Base-by-base conservation (phyloP, 2,113 vertebrate genomes). In the Macaca nemestrina region DNA sequence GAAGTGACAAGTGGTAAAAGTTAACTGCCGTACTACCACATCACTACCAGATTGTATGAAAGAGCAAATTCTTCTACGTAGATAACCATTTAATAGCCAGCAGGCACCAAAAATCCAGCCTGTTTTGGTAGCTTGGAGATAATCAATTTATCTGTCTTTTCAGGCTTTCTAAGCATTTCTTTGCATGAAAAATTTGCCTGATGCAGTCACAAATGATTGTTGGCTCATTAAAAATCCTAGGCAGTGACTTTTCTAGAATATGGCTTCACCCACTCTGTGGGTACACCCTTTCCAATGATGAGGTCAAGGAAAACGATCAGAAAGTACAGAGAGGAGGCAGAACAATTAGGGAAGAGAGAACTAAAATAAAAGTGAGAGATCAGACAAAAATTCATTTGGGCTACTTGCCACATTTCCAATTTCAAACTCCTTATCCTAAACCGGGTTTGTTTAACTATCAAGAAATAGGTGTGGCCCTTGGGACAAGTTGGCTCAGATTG, bases 401-500 rank as follows among this genome's bases (percentile, higher is more conserved):
- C 59, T 32, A 23, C 12, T 64, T 91, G 59, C 27, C 92, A 79
- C 18, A 32, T 64, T 57, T 79, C 61, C 61, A 40, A 18, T 76
- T 76, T 48, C 61, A 40, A 30, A 83, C 30, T 61, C 45, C 52
- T 88, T 70, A 78, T 88, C 59, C 84, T 83, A 50, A 84, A 43
- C 38, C 73, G 61, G 43, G 18, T 84, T 55, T 59, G 70, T 23
- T 79, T 61, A 84, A 27, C 32, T 48, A 67, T 64, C 45, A 72
- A 93, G 90, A 90, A 95, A 78, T 70, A 86, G 40, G 23, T 88
- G 61, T 94, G 30, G 35, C 67, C 67, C 40, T 82, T 81, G 40
- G 81, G 61, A 48, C 11, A 52, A 13, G 16, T 92, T 91, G 70
- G n/a, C 13, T 23, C 82, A 48, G 59, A 86, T n/a, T 93, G 43